Evolutionary conservation across 1,140 invertebrate species (phyloP), one percentile per base, ranked within the genome.

Genomic region (Drosophila oshimai): DNA sequence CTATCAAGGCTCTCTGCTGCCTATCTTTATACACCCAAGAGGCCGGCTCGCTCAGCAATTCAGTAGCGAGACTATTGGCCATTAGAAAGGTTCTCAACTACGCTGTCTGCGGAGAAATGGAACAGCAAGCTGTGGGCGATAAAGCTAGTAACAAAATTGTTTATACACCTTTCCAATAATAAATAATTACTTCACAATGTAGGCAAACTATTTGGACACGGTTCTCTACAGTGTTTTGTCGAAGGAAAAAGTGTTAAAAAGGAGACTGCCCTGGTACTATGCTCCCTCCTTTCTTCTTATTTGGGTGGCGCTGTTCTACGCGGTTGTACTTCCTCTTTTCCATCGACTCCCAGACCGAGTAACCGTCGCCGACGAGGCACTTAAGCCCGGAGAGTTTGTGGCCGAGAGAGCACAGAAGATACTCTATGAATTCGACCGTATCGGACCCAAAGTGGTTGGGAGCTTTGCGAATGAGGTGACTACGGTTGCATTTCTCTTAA

Each of bases 401-500:
- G 73, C 73, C 0, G 87, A 90, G 49, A 74, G 84, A 18, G 87
- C 90, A 0, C 60, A 84, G 44, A 47, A 67, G 12, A 55, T 94
- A 72, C 91, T 96, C 10, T 86, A 93, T 13, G 93, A 94, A 72
- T 92, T 96, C 50, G 95, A 94, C 2, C 92, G 92, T 17, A 92
- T 96, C 51, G 95, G 95, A 0, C 95, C 95, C 3, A 92, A 95
- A 81, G 92, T 94, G 10, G 91, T 92, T 5, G 94, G 94, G 12
- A 94, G 93, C 73, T 91, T 92, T 50, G 94, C 92, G 57, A 95
- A 95, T 88, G 94, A 95, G 91, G 92, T 94, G 61, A 37, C 91
- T 24, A 92, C 94, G 6, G 93, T 95, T 28, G 89, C 93, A 49
- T 61, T 90, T 24, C 90, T 92, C 57, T 71, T 95, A 15, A 78